A percentile compares a stretch with the other conserved stretches of the same genome.
Conservation (phyloP, 2,797 vertebrate genomes). For the Odontamblyopus rebecca region DNA sequence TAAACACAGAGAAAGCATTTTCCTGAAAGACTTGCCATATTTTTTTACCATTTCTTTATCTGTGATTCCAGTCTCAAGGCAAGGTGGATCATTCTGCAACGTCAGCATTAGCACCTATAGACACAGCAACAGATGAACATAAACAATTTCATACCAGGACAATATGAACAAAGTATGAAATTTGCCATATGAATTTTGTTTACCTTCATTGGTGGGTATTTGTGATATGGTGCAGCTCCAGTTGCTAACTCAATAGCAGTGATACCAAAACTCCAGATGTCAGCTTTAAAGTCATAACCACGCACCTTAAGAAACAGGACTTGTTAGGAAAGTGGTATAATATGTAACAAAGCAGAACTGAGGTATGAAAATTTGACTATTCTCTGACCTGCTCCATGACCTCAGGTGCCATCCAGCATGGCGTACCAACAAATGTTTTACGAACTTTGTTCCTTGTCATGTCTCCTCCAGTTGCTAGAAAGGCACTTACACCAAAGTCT, state of each 20-base stretch:
- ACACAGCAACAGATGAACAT: neutral
- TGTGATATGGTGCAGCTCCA: slow-evolving; percentile 93
- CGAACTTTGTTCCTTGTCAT: slow-evolving; percentile 96
- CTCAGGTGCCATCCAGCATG: slow-evolving; percentile 98
- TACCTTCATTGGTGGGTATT: slow-evolving; percentile 96
- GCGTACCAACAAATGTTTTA: slow-evolving; percentile 94
- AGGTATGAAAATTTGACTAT: neutral
- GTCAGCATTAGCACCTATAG: slow-evolving; percentile 93
- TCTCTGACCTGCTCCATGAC: slow-evolving; percentile 92
- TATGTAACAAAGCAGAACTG: fast-evolving
- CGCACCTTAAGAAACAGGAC: slow-evolving; percentile 76
- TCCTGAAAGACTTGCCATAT: slow-evolving; percentile 95
- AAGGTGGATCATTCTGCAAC: slow-evolving; percentile 92
- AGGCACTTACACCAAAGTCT: slow-evolving; percentile 96
- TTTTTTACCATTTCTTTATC: slow-evolving; percentile 99
- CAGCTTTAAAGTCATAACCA: slow-evolving; percentile 95
- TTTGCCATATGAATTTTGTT: neutral
- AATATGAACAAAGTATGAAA: neutral
- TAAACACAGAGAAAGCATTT: slow-evolving; percentile 96
- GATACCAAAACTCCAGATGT: slow-evolving; percentile 97
- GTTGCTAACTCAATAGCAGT: slow-evolving; percentile 95
- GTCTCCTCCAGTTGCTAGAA: slow-evolving; percentile 92
- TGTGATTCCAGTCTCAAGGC: slow-evolving; percentile 94
- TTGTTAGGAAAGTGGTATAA: no score
- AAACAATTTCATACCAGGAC: no score